phyloP scores from a whole-genome alignment of 2,888 invertebrate species.

The Stenolophus ochropezus region DNA sequence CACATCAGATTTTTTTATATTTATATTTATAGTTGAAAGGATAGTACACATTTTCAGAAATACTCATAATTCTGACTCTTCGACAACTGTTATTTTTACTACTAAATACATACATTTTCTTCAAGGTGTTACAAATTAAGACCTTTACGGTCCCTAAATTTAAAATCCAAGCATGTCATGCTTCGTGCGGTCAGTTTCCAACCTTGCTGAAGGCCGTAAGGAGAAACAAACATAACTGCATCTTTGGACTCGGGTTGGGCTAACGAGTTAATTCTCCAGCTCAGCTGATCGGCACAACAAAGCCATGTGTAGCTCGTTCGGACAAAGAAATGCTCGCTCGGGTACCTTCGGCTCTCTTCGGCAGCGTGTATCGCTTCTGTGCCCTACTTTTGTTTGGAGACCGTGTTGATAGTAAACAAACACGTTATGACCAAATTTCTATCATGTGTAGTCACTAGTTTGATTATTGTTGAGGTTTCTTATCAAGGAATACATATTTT shows the following conservation, averaged over 20 bases:
- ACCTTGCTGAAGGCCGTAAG: slow-evolving; percentile 30
- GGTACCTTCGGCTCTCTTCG: neutral
- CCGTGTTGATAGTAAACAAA: slow-evolving; percentile 12
- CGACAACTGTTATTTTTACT: too few species aligned
- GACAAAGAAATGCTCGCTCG: slow-evolving; percentile 36
- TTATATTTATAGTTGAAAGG: too few species aligned
- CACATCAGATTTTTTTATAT: too few species aligned
- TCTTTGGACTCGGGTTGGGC: slow-evolving; percentile 1
- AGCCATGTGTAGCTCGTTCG: slow-evolving; percentile 44
- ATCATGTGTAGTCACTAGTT: neutral
- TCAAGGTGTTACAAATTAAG: too few species aligned
- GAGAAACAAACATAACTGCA: slow-evolving; percentile 3
- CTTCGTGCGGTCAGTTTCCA: slow-evolving; percentile 5
- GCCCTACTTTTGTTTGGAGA: slow-evolving; percentile 28
- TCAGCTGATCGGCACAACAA: slow-evolving; percentile 47
- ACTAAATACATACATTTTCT: too few species aligned
- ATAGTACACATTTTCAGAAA: too few species aligned
- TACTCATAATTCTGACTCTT: too few species aligned
- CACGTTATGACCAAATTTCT: neutral
- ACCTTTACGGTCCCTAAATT: neutral
- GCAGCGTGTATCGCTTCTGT: slow-evolving; percentile 31
- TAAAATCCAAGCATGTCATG: slow-evolving; percentile 1
- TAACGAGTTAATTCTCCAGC: neutral
- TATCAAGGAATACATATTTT: neutral
- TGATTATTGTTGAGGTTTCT: neutral